Percentiles rank a stretch among this genome's conserved stretches.
Conservation (phyloP, 2,888 invertebrate genomes). For the Cephus pulcher region DNA sequence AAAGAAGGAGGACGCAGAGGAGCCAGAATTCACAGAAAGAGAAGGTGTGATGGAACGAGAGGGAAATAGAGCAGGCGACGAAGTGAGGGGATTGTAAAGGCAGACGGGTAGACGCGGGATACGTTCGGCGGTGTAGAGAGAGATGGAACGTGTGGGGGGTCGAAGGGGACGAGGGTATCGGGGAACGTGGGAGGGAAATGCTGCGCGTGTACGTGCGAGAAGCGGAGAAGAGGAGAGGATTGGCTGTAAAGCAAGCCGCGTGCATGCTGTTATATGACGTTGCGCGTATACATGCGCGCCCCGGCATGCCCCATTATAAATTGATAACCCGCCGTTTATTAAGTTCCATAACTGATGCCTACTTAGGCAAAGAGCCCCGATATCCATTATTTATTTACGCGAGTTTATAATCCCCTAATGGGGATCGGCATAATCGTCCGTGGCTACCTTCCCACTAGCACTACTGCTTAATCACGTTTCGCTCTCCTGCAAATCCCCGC, state of each 20-base stretch:
- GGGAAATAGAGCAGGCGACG: not conserved
- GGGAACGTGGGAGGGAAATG: slow-evolving; percentile 3
- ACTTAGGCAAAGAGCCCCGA: slow-evolving; percentile 63
- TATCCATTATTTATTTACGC: slow-evolving; percentile 65
- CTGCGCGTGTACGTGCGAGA: not conserved
- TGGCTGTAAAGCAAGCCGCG: slow-evolving; percentile 5
- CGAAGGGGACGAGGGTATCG: not conserved
- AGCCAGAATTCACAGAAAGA: not conserved
- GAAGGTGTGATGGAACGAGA: not conserved
- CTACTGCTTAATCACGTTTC: slow-evolving; percentile 41
- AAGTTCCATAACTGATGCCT: slow-evolving; percentile 63
- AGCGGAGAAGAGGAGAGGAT: not conserved
- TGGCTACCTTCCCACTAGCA: slow-evolving; percentile 24
- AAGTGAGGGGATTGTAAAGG: not conserved
- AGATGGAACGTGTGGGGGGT: not conserved
- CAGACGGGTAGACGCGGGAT: not conserved
- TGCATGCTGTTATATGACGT: slow-evolving; percentile 5
- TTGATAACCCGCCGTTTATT: slow-evolving; percentile 64
- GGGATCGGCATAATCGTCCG: slow-evolving; percentile 60
- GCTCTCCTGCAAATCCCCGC: slow-evolving; percentile 35
- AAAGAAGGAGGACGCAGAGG: not conserved
- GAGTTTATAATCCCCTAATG: slow-evolving; percentile 65
- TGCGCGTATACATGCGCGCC: slow-evolving; percentile 40
- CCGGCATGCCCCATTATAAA: slow-evolving; percentile 58
- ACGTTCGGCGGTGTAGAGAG: not conserved